These are phyloP conservation scores for Blomia tropicalis DNA, from an alignment of 2,888 invertebrate genomes.

Conservation along the genomic window DNA sequence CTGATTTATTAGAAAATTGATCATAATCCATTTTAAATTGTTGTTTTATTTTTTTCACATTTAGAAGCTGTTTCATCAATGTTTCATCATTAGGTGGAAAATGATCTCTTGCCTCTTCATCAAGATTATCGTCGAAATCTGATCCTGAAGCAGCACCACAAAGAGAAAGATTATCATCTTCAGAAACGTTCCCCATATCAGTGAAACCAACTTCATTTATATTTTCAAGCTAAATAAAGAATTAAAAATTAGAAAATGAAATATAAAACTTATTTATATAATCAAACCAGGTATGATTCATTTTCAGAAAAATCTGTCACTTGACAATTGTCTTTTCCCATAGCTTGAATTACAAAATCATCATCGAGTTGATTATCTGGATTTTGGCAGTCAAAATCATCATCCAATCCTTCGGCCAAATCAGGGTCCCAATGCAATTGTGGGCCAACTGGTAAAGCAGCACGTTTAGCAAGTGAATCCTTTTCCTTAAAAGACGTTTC, in stretches of 20 bases:
- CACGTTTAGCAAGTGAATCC: conserved; percentile 64
- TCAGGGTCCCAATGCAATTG: conserved; percentile 64
- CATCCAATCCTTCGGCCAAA: conserved; percentile 76
- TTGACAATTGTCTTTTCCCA: conserved; percentile 32
- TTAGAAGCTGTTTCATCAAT: not conserved
- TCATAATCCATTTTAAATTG: not conserved
- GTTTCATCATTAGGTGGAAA: not conserved
- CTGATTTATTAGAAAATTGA: not conserved
- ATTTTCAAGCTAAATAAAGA: not conserved
- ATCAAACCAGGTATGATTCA: conserved; percentile 13
- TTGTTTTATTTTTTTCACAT: not conserved
- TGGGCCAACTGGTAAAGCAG: conserved; percentile 42
- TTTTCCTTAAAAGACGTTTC: conserved; percentile 69
- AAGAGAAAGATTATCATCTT: conserved; percentile 20
- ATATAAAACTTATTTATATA: too few relatives aligned
- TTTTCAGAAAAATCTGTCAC: conserved; percentile 25
- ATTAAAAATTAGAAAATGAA: not conserved
- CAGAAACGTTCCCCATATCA: conserved; percentile 32
- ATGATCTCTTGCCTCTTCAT: conserved; percentile 21
- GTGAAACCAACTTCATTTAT: conserved; percentile 9
- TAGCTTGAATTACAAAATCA: conserved; percentile 68
- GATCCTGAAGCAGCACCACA: not conserved
- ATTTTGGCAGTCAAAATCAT: conserved; percentile 69
- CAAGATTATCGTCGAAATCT: conserved; percentile 25
- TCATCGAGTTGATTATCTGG: conserved; percentile 74